Conservation (phyloP, 2,797 vertebrate genomes). For the Enoplosus armatus region DNA sequence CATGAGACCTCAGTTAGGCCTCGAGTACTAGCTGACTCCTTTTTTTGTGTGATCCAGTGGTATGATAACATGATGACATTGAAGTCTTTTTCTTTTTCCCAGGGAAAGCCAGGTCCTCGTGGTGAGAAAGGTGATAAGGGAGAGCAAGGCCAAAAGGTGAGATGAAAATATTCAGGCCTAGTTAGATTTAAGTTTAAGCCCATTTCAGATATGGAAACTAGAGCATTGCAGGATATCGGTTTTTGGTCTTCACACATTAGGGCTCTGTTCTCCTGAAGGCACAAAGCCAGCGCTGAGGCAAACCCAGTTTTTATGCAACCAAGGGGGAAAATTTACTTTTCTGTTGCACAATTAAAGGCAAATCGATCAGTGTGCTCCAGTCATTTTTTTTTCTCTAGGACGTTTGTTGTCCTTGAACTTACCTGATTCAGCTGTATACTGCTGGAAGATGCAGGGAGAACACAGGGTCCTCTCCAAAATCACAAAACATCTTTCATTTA, state of each 20-base stretch:
- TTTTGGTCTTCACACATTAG: not conserved
- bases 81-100: constrained; percentile 6
- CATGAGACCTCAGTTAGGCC: not conserved
- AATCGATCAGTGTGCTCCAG: too few relatives aligned
- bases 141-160: constrained; percentile 83
- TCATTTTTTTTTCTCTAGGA: too few relatives aligned
- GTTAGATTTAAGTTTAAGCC: not conserved
- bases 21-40: not conserved
- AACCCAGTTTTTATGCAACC: too few relatives aligned
- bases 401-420: too few relatives aligned
- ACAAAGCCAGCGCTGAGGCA: not conserved
- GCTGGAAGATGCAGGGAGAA: too few relatives aligned
- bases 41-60: not conserved
- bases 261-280: not conserved
- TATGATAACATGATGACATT: not conserved
- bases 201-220: not conserved
- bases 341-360: too few relatives aligned
- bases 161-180: constrained; percentile 5
- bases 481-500: too few relatives aligned
- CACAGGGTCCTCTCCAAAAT: too few relatives aligned
- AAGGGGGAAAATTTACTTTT: too few relatives aligned
- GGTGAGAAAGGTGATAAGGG: constrained; percentile 84
- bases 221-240: not conserved
- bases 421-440: too few relatives aligned
- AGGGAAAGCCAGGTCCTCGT: constrained; percentile 85